Conservation (phyloP, 2,113 vertebrate genomes). For the Oxygymnocypris stewartii region DNA sequence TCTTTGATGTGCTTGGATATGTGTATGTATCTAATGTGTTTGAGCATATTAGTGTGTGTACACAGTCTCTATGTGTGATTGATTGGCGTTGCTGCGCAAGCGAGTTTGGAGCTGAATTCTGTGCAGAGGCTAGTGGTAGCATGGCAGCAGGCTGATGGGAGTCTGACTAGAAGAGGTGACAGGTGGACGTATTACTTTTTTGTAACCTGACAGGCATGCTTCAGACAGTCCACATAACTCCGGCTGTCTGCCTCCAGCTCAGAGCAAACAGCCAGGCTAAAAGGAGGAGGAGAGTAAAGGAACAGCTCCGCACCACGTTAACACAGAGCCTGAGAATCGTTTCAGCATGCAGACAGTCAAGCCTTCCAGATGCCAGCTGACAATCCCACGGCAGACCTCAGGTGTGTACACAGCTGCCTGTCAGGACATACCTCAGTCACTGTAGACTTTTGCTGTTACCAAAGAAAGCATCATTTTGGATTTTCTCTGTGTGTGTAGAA, state of each 20-base stretch:
- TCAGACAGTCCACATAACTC: slow-evolving; percentile 30
- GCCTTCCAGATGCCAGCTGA: slow-evolving; percentile 45
- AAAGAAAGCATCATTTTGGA: slow-evolving; percentile 4
- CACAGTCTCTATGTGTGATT: neutral
- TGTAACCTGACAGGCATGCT: slow-evolving; percentile 43
- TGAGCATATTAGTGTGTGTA: slow-evolving; percentile 6
- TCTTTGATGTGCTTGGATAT: neutral
- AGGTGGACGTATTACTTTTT: slow-evolving; percentile 53
- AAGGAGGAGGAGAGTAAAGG: slow-evolving; percentile 5
- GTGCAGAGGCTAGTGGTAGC: slow-evolving; percentile 14
- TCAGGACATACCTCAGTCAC: slow-evolving; percentile 23
- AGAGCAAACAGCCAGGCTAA: slow-evolving; percentile 25
- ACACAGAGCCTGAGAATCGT: neutral
- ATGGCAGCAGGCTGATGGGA: slow-evolving; percentile 44
- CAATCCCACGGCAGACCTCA: slow-evolving; percentile 32
- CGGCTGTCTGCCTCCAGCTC: slow-evolving; percentile 4
- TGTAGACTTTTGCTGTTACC: slow-evolving; percentile 39
- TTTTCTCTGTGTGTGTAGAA: slow-evolving; percentile 20
- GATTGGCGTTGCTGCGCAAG: slow-evolving; percentile 34
- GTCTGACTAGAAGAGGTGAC: slow-evolving; percentile 42
- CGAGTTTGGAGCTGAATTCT: slow-evolving; percentile 26
- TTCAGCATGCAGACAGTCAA: slow-evolving; percentile 34
- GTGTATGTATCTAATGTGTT: neutral
- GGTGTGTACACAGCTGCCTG: slow-evolving; percentile 53
- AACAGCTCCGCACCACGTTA: neutral